phyloP scores from a whole-genome alignment of 2,113 vertebrate genomes.

The Hypomesus transpacificus region DNA sequence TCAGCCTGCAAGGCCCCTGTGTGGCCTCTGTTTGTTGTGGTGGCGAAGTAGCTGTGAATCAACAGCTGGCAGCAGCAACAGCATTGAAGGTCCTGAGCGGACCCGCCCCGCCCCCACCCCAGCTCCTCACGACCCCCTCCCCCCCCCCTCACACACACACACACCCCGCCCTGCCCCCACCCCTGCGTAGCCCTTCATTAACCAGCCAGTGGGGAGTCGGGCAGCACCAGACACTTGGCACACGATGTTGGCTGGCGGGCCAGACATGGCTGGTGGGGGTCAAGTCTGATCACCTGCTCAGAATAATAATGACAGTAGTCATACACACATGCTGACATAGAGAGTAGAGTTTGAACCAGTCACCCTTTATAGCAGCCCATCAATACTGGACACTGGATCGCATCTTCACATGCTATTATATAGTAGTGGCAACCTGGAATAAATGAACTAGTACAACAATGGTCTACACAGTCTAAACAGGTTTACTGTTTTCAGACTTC shows the following conservation, averaged over 20 bases:
- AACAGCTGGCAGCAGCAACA: constrained; percentile 63
- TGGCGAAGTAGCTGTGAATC: constrained; percentile 66
- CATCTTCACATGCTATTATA: too few species aligned
- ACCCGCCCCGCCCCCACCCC: constrained; percentile 29
- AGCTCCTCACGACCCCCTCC: background rate
- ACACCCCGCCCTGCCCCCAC: constrained; percentile 41
- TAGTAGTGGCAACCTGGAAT: too few species aligned
- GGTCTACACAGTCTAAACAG: too few species aligned
- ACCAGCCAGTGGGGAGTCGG: constrained; percentile 66
- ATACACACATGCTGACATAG: constrained; percentile 47
- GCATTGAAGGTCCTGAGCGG: constrained; percentile 50
- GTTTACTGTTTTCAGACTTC: too few species aligned
- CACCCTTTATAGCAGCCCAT: too few species aligned
- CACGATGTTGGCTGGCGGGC: constrained; percentile 66
- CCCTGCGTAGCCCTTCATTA: constrained; percentile 70
- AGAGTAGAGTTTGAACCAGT: constrained; percentile 15
- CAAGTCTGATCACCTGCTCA: constrained; percentile 73
- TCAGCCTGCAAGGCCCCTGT: constrained; percentile 49
- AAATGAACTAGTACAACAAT: too few species aligned
- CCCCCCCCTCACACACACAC: background rate
- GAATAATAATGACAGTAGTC: constrained; percentile 71
- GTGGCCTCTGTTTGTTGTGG: constrained; percentile 68
- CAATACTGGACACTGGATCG: too few species aligned
- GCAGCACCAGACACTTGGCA: constrained; percentile 74
- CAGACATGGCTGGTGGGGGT: constrained; percentile 73